Conservation (phyloP, 2,113 vertebrate species). For the Poeciliopsis turrubarensis region DNA sequence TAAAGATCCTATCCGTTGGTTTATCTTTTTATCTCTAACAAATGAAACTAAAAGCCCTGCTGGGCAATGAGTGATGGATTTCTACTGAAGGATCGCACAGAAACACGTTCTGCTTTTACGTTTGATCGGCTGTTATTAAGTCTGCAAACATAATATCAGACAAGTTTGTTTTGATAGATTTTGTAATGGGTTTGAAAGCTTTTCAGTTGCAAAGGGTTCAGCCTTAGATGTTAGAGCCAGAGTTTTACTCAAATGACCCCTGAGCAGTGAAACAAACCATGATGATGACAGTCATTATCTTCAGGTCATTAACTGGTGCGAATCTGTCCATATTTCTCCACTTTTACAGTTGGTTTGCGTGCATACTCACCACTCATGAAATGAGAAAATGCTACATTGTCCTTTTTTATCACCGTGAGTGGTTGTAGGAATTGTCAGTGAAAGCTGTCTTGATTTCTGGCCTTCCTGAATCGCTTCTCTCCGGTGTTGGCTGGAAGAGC, state of each 20-base stretch:
- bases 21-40: neutral
- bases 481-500: neutral
- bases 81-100: neutral
- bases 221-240: neutral
- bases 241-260: neutral
- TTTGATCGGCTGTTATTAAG: neutral
- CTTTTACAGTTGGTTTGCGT: neutral
- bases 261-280: neutral
- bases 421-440: neutral
- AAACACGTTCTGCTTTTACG: neutral
- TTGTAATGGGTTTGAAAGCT: neutral
- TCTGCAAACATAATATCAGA: neutral
- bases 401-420: neutral
- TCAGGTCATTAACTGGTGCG: neutral
- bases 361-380: neutral
- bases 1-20: neutral
- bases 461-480: neutral
- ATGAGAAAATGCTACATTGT: neutral
- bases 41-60: neutral
- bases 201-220: neutral
- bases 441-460: neutral
- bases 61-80: neutral
- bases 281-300: neutral
- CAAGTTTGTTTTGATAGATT: neutral
- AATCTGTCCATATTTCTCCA: neutral